Conservation (phyloP, 2,888 invertebrate genomes). For the Morpho achilles region DNA sequence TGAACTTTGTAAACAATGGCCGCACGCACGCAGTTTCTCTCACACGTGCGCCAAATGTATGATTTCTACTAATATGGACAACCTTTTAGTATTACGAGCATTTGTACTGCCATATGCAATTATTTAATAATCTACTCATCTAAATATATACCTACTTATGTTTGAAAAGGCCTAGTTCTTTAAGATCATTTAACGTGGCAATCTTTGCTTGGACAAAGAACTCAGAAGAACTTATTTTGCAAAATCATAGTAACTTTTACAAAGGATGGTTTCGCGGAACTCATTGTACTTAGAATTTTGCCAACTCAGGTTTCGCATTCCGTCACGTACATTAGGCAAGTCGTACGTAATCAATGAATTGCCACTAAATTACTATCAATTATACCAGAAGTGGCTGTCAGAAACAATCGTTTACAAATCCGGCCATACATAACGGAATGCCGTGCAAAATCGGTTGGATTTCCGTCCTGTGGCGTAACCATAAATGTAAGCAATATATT, state of each 20-base stretch:
- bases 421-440: not conserved
- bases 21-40: not conserved
- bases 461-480: not conserved
- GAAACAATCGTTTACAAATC: slow-evolving; percentile 2
- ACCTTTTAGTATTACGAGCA: not conserved
- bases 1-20: slow-evolving; percentile 1
- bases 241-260: no score
- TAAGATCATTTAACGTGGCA: no score
- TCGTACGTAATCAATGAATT: slow-evolving; percentile 8
- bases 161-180: no score
- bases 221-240: no score
- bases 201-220: no score
- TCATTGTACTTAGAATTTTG: no score
- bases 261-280: no score
- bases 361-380: slow-evolving; percentile 2
- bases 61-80: slow-evolving; percentile 5
- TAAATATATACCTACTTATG: no score
- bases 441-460: not conserved
- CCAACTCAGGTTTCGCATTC: not conserved
- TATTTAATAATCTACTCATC: no score
- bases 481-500: no score
- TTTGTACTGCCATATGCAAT: not conserved
- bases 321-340: not conserved
- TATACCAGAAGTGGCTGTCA: slow-evolving; percentile 7
- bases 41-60: not conserved